A percentile compares a stretch with the other conserved stretches of the same genome.
These are phyloP conservation scores for Dicycla oo DNA, from an alignment of 2,888 invertebrate species.

Conservation along the genomic window DNA sequence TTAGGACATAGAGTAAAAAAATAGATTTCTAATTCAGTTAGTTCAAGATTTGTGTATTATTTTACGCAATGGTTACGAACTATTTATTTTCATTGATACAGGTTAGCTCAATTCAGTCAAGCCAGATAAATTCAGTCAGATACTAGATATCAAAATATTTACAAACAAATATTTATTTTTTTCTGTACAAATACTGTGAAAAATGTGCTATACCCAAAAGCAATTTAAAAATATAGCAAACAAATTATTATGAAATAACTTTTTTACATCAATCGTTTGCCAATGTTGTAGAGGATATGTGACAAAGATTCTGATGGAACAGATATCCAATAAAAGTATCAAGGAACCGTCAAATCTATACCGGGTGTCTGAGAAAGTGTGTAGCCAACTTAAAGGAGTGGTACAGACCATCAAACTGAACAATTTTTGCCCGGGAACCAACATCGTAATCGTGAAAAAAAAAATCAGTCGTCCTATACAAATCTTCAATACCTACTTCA, in stretches of 20 bases:
- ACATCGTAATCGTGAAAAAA: too few relatives aligned
- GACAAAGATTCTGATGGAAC: conserved; percentile 23
- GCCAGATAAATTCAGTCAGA: neutral
- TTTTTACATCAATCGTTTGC: conserved; percentile 2
- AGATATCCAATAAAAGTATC: conserved; percentile 43
- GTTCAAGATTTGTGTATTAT: neutral
- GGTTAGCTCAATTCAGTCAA: neutral
- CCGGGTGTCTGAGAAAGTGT: too few relatives aligned
- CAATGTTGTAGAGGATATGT: conserved; percentile 34
- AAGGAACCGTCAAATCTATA: neutral
- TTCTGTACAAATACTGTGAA: neutral
- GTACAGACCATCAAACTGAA: too few relatives aligned
- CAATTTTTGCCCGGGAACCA: too few relatives aligned
- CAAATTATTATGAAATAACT: neutral
- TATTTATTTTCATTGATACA: neutral
- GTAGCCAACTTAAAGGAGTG: too few relatives aligned
- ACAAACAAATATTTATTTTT: neutral
- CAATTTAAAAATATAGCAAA: neutral
- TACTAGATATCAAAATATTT: neutral
- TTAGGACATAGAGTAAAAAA: conserved; percentile 53
- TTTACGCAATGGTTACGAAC: neutral
- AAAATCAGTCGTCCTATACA: too few relatives aligned
- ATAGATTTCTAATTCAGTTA: conserved; percentile 6
- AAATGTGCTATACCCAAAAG: neutral
- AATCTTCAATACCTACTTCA: too few relatives aligned